Conservation (phyloP, 2,113 vertebrate species). For the Aegypius monachus region DNA sequence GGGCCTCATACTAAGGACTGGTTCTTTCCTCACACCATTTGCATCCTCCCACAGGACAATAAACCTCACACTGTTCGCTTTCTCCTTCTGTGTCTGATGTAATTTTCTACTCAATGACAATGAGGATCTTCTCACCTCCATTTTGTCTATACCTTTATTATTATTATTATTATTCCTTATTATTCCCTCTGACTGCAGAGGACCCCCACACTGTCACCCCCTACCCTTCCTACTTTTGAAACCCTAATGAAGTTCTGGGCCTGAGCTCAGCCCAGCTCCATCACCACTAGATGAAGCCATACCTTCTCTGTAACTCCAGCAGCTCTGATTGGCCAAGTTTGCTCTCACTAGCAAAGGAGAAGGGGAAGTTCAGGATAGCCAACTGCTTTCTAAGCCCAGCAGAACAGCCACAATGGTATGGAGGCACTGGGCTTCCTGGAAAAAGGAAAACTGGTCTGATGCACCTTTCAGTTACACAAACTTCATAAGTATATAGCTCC, state of each 20-base stretch:
- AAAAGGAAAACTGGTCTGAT: neutral
- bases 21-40: neutral
- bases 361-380: neutral
- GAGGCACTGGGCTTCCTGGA: neutral
- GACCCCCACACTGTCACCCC: rapidly evolving
- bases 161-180: too few relatives aligned
- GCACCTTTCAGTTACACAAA: neutral
- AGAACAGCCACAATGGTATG: rapidly evolving
- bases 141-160: neutral
- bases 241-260: neutral
- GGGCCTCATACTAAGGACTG: neutral
- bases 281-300: neutral
- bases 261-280: neutral
- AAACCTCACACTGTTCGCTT: neutral
- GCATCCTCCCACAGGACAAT: neutral
- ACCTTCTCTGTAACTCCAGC: neutral
- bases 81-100: neutral
- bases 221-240: neutral
- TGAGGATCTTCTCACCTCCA: neutral
- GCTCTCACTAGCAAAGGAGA: neutral
- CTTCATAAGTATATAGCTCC: neutral
- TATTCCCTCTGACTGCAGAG: neutral
- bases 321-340: neutral
- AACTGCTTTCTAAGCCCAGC: neutral
- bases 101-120: neutral